Evolutionary conservation across 2,113 vertebrate species (phyloP).

Genomic region (Chlamydotis undulata): DNA sequence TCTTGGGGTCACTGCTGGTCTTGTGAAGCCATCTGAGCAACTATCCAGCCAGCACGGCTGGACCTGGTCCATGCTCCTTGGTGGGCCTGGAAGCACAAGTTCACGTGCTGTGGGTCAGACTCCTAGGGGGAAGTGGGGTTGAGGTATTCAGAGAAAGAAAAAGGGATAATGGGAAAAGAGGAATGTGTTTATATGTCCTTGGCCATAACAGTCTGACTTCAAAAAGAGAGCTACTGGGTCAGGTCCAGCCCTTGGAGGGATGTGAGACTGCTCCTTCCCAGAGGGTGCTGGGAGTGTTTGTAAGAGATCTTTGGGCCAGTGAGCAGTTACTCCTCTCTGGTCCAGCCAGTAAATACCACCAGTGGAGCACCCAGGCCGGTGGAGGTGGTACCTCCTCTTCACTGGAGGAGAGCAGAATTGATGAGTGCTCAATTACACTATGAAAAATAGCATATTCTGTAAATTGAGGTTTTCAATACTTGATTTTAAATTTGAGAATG

Average conservation of each 20-base stretch:
- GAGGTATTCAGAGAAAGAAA: background rate
- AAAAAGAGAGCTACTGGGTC: background rate
- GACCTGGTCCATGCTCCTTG: background rate
- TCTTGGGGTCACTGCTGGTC: background rate
- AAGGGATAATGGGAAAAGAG: background rate
- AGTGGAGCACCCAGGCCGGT: too few species aligned
- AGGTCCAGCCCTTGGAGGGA: background rate
- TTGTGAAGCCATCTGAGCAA: background rate
- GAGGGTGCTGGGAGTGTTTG: background rate
- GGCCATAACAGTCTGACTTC: background rate
- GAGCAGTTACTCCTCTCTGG: background rate
- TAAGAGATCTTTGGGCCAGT: background rate
- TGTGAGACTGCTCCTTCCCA: rapidly evolving
- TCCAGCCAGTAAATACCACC: background rate
- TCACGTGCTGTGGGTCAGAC: rapidly evolving
- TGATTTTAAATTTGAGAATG: background rate
- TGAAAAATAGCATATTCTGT: background rate
- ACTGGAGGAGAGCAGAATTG: background rate
- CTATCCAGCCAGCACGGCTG: background rate
- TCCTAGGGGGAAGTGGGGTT: background rate
- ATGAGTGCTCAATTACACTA: background rate
- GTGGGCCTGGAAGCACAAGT: background rate
- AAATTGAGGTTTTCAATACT: background rate
- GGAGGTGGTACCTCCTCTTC: background rate
- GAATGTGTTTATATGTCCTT: background rate